A percentile compares a stretch with the other conserved stretches of the same genome.
These are phyloP conservation scores for Maniola hyperantus DNA, from an alignment of 2,888 invertebrate species.

Conservation along the genomic window DNA sequence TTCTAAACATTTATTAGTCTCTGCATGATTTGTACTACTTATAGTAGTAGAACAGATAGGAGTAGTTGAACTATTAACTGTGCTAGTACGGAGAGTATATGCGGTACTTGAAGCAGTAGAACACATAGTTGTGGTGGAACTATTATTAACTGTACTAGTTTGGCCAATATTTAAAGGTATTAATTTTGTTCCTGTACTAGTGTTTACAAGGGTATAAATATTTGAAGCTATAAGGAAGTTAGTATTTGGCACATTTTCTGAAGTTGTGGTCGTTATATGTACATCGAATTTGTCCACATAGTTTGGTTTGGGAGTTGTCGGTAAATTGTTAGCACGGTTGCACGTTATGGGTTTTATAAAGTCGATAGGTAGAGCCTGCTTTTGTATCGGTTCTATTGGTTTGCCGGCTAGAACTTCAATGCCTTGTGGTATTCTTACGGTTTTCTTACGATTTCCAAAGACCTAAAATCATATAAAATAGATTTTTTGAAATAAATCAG, in stretches of 20 bases:
- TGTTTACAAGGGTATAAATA: slow-evolving; percentile 53
- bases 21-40: neutral
- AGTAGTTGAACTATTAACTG: slow-evolving; percentile 42
- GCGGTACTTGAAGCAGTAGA: slow-evolving; percentile 25
- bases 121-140: slow-evolving; percentile 44
- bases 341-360: slow-evolving; percentile 51
- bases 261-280: slow-evolving; percentile 24
- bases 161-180: slow-evolving; percentile 48
- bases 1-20: neutral
- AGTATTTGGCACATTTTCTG: neutral
- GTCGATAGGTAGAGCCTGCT: slow-evolving; percentile 56
- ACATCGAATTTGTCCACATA: slow-evolving; percentile 44
- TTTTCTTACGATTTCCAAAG: slow-evolving; percentile 26
- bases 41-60: slow-evolving; percentile 44
- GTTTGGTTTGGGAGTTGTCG: slow-evolving; percentile 20
- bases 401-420: slow-evolving; percentile 50
- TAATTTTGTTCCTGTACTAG: slow-evolving; percentile 50
- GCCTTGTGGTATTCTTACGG: slow-evolving; percentile 48
- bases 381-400: slow-evolving; percentile 40
- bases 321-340: slow-evolving; percentile 38
- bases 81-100: too few species aligned
- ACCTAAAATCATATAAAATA: neutral
- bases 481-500: neutral
- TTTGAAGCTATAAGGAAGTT: slow-evolving; percentile 35
- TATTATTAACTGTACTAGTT: slow-evolving; percentile 47